Conservation (phyloP, 2,888 invertebrate species). For the Rhagophthalmus giganteus region DNA sequence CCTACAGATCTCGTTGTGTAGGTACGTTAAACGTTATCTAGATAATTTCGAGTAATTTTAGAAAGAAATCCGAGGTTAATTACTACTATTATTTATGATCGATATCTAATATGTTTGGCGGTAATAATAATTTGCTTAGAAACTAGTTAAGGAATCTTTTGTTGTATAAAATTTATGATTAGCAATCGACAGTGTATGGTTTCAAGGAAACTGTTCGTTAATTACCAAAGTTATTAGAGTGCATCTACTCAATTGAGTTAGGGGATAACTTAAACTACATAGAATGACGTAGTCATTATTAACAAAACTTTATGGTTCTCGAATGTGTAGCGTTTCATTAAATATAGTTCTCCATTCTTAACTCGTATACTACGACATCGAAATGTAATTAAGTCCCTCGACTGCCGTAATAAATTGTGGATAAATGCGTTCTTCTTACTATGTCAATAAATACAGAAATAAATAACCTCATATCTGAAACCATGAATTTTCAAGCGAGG, state of each 20-base stretch:
- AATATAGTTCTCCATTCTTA: slow-evolving; percentile 19
- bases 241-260: slow-evolving; percentile 23
- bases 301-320: slow-evolving; percentile 16
- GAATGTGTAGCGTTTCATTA: slow-evolving; percentile 19
- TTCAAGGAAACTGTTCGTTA: slow-evolving; percentile 21
- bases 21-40: too few species aligned
- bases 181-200: slow-evolving; percentile 12
- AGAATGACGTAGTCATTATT: slow-evolving; percentile 25
- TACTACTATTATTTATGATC: too few species aligned
- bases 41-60: too few species aligned
- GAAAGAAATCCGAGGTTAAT: too few species aligned
- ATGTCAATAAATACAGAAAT: slow-evolving; percentile 2
- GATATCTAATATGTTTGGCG: too few species aligned
- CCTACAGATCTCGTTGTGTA: too few species aligned
- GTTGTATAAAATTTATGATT: slow-evolving; percentile 6
- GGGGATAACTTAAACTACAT: slow-evolving; percentile 18
- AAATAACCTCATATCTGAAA: slow-evolving; percentile 2
- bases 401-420: slow-evolving; percentile 17
- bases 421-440: slow-evolving; percentile 16
- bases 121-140: not conserved
- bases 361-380: slow-evolving; percentile 19
- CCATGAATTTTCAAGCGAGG: slow-evolving; percentile 4
- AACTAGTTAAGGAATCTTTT: not conserved
- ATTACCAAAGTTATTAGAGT: slow-evolving; percentile 27
- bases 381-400: slow-evolving; percentile 25